Conservation (phyloP, 2,113 vertebrate species). For the Tonatia bakeri region DNA sequence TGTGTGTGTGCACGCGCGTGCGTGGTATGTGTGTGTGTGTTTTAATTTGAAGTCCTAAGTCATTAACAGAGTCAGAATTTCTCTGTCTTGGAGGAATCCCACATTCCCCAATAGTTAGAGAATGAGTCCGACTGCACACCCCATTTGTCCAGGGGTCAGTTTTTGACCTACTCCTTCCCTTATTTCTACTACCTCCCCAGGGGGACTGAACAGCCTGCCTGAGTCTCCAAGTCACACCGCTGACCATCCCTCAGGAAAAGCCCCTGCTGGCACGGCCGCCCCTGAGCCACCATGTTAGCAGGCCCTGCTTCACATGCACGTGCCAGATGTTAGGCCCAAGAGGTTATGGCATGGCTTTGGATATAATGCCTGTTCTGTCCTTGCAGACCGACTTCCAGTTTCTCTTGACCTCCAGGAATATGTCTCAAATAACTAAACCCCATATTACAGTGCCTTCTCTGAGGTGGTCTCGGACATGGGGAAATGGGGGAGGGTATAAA, state of each 20-base stretch:
- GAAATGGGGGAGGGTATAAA: not conserved
- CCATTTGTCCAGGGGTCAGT: not conserved
- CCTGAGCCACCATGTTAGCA: fast-evolving
- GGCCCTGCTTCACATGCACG: not conserved
- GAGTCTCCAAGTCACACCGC: not conserved
- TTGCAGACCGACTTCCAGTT: not conserved
- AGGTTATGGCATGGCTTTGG: not conserved
- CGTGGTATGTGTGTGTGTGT: not conserved
- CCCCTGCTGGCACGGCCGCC: not conserved
- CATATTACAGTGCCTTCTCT: not conserved
- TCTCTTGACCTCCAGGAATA: not conserved
- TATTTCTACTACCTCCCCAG: not conserved
- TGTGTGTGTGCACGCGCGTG: too few species aligned
- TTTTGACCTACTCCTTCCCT: not conserved
- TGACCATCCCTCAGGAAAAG: not conserved
- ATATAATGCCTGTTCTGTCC: not conserved
- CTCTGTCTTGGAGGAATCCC: not conserved
- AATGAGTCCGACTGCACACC: not conserved
- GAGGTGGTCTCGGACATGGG: not conserved
- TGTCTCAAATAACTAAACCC: not conserved
- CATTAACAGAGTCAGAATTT: not conserved
- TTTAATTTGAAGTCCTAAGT: not conserved
- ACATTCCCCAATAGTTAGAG: not conserved
- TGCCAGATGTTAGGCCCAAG: not conserved
- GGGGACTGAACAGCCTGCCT: not conserved